A percentile compares a stretch with the other conserved stretches of the same genome.
phyloP scores from a whole-genome alignment of 2,888 invertebrate species.

The Phyto melanocephala region DNA sequence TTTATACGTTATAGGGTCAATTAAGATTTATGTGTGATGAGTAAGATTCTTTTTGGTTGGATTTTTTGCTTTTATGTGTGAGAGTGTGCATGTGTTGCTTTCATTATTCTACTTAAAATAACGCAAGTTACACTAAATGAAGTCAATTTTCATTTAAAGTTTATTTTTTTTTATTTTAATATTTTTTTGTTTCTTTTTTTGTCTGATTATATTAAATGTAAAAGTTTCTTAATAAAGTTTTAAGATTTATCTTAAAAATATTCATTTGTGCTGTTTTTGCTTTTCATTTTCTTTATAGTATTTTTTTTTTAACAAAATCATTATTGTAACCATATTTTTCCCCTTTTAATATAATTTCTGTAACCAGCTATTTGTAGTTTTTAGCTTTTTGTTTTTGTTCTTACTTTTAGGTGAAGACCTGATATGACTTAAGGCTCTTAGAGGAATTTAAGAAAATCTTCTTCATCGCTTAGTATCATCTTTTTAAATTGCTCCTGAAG shows the following conservation, averaged over 20 bases:
- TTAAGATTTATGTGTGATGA: constrained; percentile 64
- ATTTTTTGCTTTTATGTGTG: not conserved
- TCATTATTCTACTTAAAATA: constrained; percentile 46
- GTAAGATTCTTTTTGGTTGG: constrained; percentile 34
- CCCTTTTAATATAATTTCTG: constrained; percentile 1
- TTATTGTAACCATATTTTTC: constrained; percentile 41
- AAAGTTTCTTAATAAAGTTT: constrained; percentile 56
- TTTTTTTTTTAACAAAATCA: constrained; percentile 27
- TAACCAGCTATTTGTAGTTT: constrained; percentile 7
- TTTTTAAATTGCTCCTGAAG: constrained; percentile 5
- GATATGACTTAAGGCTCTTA: constrained; percentile 48
- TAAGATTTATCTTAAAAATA: constrained; percentile 50
- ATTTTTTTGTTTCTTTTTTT: constrained; percentile 10
- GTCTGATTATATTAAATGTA: constrained; percentile 33
- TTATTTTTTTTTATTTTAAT: not conserved
- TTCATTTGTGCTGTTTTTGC: constrained; percentile 34
- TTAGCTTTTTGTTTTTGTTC: not conserved
- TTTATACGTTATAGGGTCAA: constrained; percentile 72
- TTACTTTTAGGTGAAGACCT: constrained; percentile 26
- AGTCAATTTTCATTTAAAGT: constrained; percentile 26
- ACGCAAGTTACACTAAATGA: constrained; percentile 44
- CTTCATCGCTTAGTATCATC: constrained; percentile 27
- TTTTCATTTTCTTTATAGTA: not conserved
- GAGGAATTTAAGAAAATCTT: constrained; percentile 44
- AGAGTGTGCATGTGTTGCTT: not conserved